Percentiles rank a stretch among this genome's conserved stretches.
Conservation (phyloP, 2,797 vertebrate species). For the Cuculus canorus region DNA sequence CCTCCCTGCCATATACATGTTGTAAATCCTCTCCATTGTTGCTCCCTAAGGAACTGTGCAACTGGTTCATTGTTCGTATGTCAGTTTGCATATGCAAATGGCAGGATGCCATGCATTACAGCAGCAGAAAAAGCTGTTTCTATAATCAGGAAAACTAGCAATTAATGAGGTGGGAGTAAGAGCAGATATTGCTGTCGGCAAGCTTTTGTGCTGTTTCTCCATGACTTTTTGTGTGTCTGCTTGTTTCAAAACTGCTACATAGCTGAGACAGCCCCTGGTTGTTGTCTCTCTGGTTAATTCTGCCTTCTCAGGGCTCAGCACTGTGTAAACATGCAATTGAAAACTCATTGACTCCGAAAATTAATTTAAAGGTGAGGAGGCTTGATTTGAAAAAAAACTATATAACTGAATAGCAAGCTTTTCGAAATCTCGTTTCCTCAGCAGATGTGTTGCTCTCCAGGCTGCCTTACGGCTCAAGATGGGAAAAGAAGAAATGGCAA, state of each 20-base stretch:
- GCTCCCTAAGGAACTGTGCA: conserved; percentile 56
- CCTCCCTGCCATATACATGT: neutral
- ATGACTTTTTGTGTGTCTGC: neutral
- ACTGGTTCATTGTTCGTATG: conserved; percentile 55
- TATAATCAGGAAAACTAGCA: conserved; percentile 68
- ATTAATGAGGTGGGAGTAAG: conserved; percentile 66
- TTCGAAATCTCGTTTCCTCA: neutral
- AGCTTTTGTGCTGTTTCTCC: neutral
- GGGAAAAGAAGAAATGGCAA: neutral
- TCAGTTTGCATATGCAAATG: conserved; percentile 58
- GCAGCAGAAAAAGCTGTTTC: conserved; percentile 59
- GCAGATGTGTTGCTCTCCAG: neutral
- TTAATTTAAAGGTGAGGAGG: neutral
- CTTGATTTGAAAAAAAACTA: neutral
- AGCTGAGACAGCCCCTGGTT: neutral
- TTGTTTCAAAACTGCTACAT: neutral
- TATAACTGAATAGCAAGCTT: neutral
- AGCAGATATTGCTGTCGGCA: conserved; percentile 28
- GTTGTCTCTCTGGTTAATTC: neutral
- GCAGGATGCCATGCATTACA: conserved; percentile 9
- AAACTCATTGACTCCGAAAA: neutral
- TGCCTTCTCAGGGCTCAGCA: neutral
- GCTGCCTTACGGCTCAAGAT: neutral
- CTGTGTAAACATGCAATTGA: neutral
- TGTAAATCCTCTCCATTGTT: conserved; percentile 61